Percentiles rank a stretch among this genome's conserved stretches.
Conservation (phyloP, 2,888 invertebrate genomes). For the Nemapogon koenigi region DNA sequence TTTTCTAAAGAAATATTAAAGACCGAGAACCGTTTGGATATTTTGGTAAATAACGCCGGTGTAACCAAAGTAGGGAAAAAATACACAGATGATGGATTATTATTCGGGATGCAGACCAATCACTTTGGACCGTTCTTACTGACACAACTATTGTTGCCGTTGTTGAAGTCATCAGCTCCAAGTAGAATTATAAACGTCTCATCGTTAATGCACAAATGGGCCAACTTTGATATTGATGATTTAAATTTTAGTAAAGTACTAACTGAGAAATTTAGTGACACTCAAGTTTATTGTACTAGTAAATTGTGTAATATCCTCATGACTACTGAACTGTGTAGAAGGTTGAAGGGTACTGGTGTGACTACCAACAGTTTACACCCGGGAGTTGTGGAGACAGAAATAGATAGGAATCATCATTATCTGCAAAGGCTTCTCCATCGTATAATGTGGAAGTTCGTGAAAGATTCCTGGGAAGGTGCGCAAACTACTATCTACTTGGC, state of each 20-base stretch:
- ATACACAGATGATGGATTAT: constrained; percentile 65
- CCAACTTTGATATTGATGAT: constrained; percentile 30
- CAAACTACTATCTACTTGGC: constrained; percentile 64
- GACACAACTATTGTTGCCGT: constrained; percentile 64
- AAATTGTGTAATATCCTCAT: constrained; percentile 80
- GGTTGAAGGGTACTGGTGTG: constrained; percentile 71
- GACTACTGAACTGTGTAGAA: constrained; percentile 71
- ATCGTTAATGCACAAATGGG: constrained; percentile 28
- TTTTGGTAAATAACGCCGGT: constrained; percentile 70
- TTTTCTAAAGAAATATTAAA: constrained; percentile 66
- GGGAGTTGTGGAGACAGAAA: constrained; percentile 77
- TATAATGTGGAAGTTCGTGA: constrained; percentile 22
- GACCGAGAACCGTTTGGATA: constrained; percentile 57
- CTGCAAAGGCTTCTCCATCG: constrained; percentile 15
- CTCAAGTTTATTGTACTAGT: constrained; percentile 47
- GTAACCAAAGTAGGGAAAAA: constrained; percentile 33
- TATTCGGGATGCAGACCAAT: constrained; percentile 61
- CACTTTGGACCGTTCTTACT: constrained; percentile 72
- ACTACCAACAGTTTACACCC: constrained; percentile 84
- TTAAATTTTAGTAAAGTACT: constrained; percentile 27
- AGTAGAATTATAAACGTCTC: constrained; percentile 45
- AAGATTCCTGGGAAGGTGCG: constrained; percentile 37
- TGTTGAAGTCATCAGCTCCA: constrained; percentile 37
- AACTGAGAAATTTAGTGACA: constrained; percentile 15
- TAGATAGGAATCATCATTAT: constrained; percentile 60